A percentile compares a stretch with the other conserved stretches of the same genome.
phyloP scores from a whole-genome alignment of 2,113 vertebrate species.

The Petrocephalus zakoni region DNA sequence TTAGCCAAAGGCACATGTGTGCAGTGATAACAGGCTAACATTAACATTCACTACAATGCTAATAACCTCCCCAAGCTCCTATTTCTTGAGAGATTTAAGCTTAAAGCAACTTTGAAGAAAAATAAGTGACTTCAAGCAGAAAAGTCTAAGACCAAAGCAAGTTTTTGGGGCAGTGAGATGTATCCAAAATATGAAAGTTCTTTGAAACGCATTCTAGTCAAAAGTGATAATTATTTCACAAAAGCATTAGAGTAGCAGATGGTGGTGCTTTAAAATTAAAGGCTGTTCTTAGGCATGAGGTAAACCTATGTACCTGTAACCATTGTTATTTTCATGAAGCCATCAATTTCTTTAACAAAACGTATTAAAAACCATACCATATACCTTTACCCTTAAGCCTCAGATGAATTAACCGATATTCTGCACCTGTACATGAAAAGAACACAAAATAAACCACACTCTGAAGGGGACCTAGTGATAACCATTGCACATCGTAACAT shows the following conservation, averaged over 20 bases:
- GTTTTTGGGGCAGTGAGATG: not conserved
- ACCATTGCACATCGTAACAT: too few relatives aligned
- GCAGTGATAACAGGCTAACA: not conserved
- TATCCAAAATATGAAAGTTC: not conserved
- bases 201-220: not conserved
- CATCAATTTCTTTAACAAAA: not conserved
- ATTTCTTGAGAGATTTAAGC: not conserved
- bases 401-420: not conserved
- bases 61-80: not conserved
- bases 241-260: not conserved
- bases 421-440: not conserved
- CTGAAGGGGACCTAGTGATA: not conserved
- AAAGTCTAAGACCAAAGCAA: not conserved
- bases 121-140: not conserved
- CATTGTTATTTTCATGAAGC: not conserved
- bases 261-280: too few relatives aligned
- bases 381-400: not conserved
- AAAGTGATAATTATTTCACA: not conserved
- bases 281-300: not conserved
- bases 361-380: not conserved
- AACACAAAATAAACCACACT: not conserved
- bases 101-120: not conserved
- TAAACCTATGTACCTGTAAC: not conserved
- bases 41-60: not conserved
- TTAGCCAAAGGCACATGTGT: not conserved